Base-by-base conservation (phyloP, 2,113 vertebrate species). In the Hippocampus barbouri region DNA sequence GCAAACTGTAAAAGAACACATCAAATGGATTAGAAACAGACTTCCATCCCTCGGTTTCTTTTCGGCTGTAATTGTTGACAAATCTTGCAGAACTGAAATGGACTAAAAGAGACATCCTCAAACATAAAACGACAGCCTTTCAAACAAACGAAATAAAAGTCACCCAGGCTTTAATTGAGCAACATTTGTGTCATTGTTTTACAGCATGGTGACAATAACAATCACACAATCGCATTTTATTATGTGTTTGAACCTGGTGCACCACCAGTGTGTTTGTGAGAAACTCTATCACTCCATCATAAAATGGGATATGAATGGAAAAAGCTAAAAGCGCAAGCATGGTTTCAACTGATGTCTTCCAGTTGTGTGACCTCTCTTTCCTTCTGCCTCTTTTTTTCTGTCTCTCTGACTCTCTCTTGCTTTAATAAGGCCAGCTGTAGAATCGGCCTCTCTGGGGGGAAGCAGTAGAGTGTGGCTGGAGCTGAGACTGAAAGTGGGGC, bases 381-480 rank as follows among this genome's bases (percentile, higher is more conserved):
- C 80, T 86, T 87, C 86, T 67, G 68, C 81, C 68, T 84, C 83
- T 86, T 87, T 89, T 88, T 87, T 89, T 14, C 79, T 83, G 81
- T 89, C 81, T 88, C 84, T 72, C 82, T 77, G 85, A 79, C 82
- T 87, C 87, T 82, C 78, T 6, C 34, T 83, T 62, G 16, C 82
- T 90, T 90, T 89, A 90, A 90, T 89, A 88, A 87, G 85, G 87
- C 86, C 87, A 90, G 89, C 88, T 91, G 88, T 90, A 90, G 87
- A 86, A 84, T 85, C 86, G 85, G 85, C 79, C 79, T 83, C 89
- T 87, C 87, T 63, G 69, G 88, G 89, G 89, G 88, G 86, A 83
- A 80, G 47, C 82, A 83, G 83, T 59, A 75, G 88, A 91, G 89
- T 89, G 89, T 89, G 90, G 87, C 88, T 86, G 83, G 88, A 87